Evolutionary conservation across 2,888 invertebrate genomes (phyloP).

Genomic region (Anodontia alba): DNA sequence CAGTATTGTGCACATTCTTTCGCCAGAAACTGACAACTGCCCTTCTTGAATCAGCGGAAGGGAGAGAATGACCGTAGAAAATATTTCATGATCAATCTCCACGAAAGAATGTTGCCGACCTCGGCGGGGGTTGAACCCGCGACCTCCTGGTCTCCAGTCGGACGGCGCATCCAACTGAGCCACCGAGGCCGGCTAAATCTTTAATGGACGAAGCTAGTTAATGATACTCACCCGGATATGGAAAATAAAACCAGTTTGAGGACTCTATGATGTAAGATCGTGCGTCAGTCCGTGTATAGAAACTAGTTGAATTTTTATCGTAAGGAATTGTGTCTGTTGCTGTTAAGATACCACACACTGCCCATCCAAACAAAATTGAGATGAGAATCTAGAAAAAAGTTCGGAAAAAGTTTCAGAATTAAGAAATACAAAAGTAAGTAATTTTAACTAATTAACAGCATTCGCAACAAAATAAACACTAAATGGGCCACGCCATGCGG

Average conservation of each 20-base stretch:
- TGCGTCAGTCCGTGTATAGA: conserved; percentile 91
- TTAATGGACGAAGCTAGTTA: no score
- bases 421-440: not conserved
- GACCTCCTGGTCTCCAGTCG: no score
- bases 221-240: conserved; percentile 90
- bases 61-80: no score
- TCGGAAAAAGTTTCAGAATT: not conserved
- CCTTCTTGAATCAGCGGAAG: no score
- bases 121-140: no score
- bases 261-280: conserved; percentile 90
- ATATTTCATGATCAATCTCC: no score
- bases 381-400: conserved; percentile 88
- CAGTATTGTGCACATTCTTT: no score
- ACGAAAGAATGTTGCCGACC: no score
- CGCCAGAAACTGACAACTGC: no score
- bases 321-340: conserved; percentile 88
- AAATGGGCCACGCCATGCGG: no score
- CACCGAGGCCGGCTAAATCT: no score
- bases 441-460: not conserved
- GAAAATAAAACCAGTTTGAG: conserved; percentile 92
- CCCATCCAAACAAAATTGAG: conserved; percentile 92
- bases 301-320: conserved; percentile 84
- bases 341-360: conserved; percentile 90
- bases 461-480: not conserved
- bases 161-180: no score